Evolutionary conservation across 2,888 invertebrate species (phyloP).

Genomic region (Thereva nobilitata): DNA sequence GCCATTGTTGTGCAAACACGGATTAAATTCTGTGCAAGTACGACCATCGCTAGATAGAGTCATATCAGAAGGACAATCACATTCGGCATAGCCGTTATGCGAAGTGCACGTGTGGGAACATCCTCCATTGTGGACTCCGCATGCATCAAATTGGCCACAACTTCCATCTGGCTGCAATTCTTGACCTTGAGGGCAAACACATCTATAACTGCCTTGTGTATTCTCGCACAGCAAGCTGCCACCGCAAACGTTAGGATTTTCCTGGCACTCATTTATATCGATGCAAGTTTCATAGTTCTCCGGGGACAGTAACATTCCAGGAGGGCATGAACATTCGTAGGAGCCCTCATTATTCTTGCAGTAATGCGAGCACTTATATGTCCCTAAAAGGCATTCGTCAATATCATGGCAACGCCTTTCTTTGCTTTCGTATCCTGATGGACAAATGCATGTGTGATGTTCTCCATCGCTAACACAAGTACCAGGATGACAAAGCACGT

Average conservation of each 20-base stretch:
- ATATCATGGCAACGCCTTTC: slow-evolving; percentile 56
- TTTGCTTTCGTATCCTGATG: slow-evolving; percentile 52
- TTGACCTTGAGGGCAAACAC: slow-evolving; percentile 62
- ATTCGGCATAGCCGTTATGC: slow-evolving; percentile 58
- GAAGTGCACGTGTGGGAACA: slow-evolving; percentile 65
- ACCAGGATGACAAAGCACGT: slow-evolving; percentile 53
- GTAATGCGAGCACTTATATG: slow-evolving; percentile 61
- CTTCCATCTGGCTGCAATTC: slow-evolving; percentile 49
- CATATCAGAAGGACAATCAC: slow-evolving; percentile 56
- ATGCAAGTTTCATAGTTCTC: slow-evolving; percentile 50
- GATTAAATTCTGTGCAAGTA: slow-evolving; percentile 59
- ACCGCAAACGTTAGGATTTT: slow-evolving; percentile 48
- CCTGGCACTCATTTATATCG: slow-evolving; percentile 61
- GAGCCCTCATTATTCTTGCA: slow-evolving; percentile 62
- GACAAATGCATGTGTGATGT: slow-evolving; percentile 60
- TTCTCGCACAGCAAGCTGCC: slow-evolving; percentile 55
- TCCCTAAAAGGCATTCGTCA: slow-evolving; percentile 59
- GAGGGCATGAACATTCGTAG: slow-evolving; percentile 61
- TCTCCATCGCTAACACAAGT: slow-evolving; percentile 53
- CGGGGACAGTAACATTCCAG: slow-evolving; percentile 49
- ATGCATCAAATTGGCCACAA: slow-evolving; percentile 58
- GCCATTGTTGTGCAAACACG: slow-evolving; percentile 63
- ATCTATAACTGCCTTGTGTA: slow-evolving; percentile 60
- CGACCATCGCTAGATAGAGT: slow-evolving; percentile 56
- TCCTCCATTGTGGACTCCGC: slow-evolving; percentile 60